phyloP scores from a whole-genome alignment of 1,140 invertebrate genomes.

The Cydia strobilella region DNA sequence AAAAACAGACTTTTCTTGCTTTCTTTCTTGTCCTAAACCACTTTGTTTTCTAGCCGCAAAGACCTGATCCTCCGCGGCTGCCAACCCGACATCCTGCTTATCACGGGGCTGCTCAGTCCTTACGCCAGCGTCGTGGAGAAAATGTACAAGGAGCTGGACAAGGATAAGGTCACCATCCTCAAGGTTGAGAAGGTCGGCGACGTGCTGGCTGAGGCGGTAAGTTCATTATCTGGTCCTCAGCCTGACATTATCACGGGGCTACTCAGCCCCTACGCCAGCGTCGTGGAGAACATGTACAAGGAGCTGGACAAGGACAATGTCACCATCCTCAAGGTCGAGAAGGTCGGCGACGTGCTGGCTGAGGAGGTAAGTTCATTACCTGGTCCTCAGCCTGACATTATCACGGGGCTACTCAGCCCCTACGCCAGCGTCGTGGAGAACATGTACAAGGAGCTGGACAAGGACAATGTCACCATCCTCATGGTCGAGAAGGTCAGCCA shows the following conservation, averaged over 20 bases:
- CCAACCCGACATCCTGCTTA: conserved; percentile 88
- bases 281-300: conserved; percentile 88
- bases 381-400: conserved; percentile 87
- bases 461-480: conserved; percentile 89
- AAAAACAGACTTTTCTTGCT: neutral
- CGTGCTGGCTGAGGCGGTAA: conserved; percentile 89
- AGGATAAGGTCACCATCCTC: conserved; percentile 89
- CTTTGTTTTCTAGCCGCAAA: conserved; percentile 81
- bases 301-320: conserved; percentile 90
- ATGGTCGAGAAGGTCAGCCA: conserved; percentile 91
- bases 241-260: conserved; percentile 83
- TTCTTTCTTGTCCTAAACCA: neutral
- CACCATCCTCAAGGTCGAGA: conserved; percentile 90
- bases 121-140: conserved; percentile 88
- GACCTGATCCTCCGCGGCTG: conserved; percentile 86
- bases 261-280: conserved; percentile 88
- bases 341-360: conserved; percentile 88
- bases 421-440: conserved; percentile 88
- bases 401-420: conserved; percentile 90
- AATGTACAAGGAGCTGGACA: conserved; percentile 88
- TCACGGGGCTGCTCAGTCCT: conserved; percentile 90
- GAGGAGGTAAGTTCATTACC: conserved; percentile 85
- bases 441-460: conserved; percentile 88
- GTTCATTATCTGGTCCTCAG: conserved; percentile 36
- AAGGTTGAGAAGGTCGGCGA: conserved; percentile 91